These are phyloP conservation scores for Sialia sialis DNA, from an alignment of 2,113 vertebrate species.

Conservation along the genomic window DNA sequence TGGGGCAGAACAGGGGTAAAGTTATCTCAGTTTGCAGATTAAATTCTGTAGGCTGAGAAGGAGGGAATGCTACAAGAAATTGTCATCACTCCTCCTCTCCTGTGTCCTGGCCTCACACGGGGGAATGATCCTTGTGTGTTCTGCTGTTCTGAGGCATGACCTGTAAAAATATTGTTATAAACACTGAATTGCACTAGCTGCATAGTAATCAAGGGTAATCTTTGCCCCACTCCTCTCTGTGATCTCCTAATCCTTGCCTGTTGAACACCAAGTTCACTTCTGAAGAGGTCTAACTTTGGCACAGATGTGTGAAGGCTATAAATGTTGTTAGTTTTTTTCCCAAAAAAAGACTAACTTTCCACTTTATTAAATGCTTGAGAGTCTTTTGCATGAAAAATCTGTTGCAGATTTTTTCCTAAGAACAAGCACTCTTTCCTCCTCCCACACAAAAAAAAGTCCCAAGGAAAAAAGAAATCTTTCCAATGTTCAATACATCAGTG, in stretches of 20 bases:
- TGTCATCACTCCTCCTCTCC: not conserved
- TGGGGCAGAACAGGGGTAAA: not conserved
- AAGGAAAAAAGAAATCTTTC: conserved; percentile 36
- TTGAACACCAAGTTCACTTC: not conserved
- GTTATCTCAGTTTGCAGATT: not conserved
- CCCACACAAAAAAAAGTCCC: not conserved
- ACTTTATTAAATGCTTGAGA: not conserved
- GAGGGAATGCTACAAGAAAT: not conserved
- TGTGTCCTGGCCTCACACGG: fast-evolving
- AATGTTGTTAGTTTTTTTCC: not conserved
- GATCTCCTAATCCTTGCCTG: not conserved
- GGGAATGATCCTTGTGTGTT: not conserved
- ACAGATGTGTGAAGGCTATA: not conserved
- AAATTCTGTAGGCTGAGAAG: not conserved
- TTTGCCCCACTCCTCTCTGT: not conserved
- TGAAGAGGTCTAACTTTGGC: not conserved
- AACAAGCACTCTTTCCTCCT: not conserved
- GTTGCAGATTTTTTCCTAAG: conserved; percentile 33
- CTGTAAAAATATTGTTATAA: not conserved
- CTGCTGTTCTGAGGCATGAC: not conserved
- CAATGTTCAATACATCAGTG: not conserved
- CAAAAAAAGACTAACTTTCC: not conserved
- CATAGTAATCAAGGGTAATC: not conserved
- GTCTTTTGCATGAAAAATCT: conserved; percentile 17
- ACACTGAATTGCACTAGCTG: not conserved